Evolutionary conservation across 2,113 vertebrate genomes (phyloP).

Genomic region (Colinus virginianus): DNA sequence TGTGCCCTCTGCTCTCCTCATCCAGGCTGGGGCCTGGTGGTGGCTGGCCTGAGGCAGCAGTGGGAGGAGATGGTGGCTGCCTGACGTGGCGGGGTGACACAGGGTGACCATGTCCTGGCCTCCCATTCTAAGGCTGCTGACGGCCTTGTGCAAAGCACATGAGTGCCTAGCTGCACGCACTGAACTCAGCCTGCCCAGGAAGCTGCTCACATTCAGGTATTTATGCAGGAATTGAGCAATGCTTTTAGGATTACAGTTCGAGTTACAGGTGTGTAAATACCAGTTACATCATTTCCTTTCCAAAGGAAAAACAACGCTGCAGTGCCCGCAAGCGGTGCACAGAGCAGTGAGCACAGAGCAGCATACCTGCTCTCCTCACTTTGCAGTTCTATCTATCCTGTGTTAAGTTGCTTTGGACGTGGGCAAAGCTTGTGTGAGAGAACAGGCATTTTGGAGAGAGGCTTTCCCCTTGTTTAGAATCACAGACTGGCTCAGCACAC

Average conservation of each 20-base stretch:
- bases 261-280: neutral
- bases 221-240: neutral
- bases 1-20: neutral
- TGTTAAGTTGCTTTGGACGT: neutral
- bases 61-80: neutral
- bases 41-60: neutral
- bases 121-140: neutral
- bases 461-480: neutral
- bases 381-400: neutral
- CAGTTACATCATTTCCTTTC: neutral
- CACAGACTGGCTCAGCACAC: neutral
- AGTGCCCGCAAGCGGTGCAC: rapidly evolving
- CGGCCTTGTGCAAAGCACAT: neutral
- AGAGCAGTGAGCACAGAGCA: neutral
- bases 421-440: neutral
- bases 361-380: neutral
- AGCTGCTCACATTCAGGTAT: neutral
- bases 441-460: rapidly evolving
- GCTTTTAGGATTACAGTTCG: neutral
- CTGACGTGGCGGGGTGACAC: neutral
- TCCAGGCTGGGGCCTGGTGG: neutral
- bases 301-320: neutral
- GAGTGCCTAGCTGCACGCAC: neutral
- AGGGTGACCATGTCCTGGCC: neutral
- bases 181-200: neutral